Evolutionary conservation across 64 coral and sea anemone genomes (phyloP).

Genomic region (Astreopora myriophthalma): DNA sequence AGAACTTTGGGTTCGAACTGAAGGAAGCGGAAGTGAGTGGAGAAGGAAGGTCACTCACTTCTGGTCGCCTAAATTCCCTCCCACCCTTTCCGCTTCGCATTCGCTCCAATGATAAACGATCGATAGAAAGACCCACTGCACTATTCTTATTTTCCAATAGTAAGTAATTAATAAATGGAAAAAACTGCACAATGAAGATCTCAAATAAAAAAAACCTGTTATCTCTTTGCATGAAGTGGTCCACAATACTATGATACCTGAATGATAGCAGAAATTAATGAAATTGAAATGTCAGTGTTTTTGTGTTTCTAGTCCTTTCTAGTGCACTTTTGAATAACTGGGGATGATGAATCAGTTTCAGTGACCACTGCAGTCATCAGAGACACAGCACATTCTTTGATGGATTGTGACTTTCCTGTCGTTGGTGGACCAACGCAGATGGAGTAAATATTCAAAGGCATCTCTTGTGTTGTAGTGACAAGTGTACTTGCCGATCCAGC

Average conservation of each 20-base stretch:
- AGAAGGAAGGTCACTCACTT: too few relatives aligned
- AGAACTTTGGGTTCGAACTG: neutral
- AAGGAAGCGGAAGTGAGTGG: neutral
- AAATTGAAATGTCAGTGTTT: neutral
- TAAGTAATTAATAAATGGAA: neutral
- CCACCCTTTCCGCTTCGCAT: too few relatives aligned
- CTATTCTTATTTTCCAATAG: too few relatives aligned
- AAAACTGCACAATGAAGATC: neutral
- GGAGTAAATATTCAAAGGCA: slow-evolving; percentile 45
- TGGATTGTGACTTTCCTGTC: neutral
- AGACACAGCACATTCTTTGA: neutral
- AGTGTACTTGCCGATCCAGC: neutral
- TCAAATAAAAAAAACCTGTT: neutral
- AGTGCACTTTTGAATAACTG: neutral
- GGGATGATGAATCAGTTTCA: neutral
- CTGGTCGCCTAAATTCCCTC: too few relatives aligned
- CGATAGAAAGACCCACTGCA: neutral
- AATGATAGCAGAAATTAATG: neutral
- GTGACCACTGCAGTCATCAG: neutral
- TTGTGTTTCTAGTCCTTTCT: neutral
- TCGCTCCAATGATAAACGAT: neutral
- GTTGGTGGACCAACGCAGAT: slow-evolving; percentile 49
- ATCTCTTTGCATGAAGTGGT: neutral
- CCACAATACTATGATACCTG: neutral
- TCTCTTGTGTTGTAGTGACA: neutral